phyloP scores from a whole-genome alignment of 2,888 invertebrate species.

The Diarsia mendica region DNA sequence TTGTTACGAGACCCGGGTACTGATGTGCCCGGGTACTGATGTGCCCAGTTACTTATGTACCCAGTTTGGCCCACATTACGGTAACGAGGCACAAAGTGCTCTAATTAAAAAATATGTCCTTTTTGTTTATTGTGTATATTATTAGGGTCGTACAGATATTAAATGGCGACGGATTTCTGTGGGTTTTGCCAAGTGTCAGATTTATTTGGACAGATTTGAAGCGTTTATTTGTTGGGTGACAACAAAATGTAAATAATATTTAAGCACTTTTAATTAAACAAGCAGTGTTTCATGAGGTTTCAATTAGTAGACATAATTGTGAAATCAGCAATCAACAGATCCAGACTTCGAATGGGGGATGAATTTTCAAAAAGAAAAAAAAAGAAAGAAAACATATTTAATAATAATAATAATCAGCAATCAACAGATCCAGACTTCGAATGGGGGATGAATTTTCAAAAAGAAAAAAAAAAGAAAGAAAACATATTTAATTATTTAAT shows the following conservation, averaged over 20 bases:
- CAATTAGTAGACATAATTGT: too few relatives aligned
- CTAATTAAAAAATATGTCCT: slow-evolving; percentile 53
- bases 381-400: too few relatives aligned
- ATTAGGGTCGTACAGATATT: slow-evolving; percentile 4
- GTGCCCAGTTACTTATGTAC: slow-evolving; percentile 7
- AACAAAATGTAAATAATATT: background rate
- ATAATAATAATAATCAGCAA: too few relatives aligned
- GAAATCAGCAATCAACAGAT: too few relatives aligned
- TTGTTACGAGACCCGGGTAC: slow-evolving; percentile 29
- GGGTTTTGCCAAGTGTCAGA: background rate
- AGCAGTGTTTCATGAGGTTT: too few relatives aligned
- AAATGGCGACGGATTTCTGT: background rate
- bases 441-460: background rate
- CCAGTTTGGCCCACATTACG: slow-evolving; percentile 18
- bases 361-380: background rate
- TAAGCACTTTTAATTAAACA: background rate
- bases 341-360: background rate
- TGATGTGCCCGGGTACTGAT: slow-evolving; percentile 1
- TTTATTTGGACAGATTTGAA: background rate
- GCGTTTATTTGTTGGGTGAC: background rate
- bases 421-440: too few relatives aligned
- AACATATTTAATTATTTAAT: too few relatives aligned
- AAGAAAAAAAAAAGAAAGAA: too few relatives aligned
- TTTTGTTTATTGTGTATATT: slow-evolving; percentile 34
- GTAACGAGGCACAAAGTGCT: slow-evolving; percentile 35